phyloP scores from a whole-genome alignment of 2,888 invertebrate genomes.

The Celastrina argiolus region DNA sequence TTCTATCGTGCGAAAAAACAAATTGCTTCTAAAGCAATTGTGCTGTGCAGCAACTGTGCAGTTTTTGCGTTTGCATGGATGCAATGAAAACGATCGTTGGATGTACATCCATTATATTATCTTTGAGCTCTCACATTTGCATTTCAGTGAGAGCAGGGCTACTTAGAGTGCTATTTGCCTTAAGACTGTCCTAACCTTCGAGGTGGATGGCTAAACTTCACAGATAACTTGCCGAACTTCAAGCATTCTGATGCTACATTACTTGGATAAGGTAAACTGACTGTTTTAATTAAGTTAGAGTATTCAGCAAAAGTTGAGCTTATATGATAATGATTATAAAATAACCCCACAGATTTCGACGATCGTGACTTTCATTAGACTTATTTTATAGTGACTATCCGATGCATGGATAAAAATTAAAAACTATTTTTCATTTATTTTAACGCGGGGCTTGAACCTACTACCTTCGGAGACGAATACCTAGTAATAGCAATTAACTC shows the following conservation, averaged over 20 bases:
- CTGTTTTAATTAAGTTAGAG: constrained; percentile 67
- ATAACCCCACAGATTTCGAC: too few species aligned
- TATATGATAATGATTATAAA: too few species aligned
- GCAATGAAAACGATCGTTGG: constrained; percentile 31
- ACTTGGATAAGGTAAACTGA: constrained; percentile 71
- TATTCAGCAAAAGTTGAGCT: constrained; percentile 33
- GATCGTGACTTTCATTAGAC: too few species aligned
- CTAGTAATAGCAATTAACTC: too few species aligned
- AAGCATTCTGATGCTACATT: constrained; percentile 72
- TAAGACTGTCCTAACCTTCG: constrained; percentile 67
- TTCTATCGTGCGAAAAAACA: constrained; percentile 40
- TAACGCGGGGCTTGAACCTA: too few species aligned
- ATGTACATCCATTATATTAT: constrained; percentile 29
- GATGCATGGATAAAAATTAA: too few species aligned
- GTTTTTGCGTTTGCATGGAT: constrained; percentile 28
- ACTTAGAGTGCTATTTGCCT: constrained; percentile 70
- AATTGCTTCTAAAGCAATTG: constrained; percentile 39
- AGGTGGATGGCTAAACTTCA: constrained; percentile 72
- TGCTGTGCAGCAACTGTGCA: constrained; percentile 31
- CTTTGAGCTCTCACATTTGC: constrained; percentile 56
- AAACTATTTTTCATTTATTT: too few species aligned
- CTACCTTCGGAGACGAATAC: too few species aligned
- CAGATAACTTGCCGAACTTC: constrained; percentile 72
- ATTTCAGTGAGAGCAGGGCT: constrained; percentile 59
- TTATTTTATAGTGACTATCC: too few species aligned